phyloP scores from a whole-genome alignment of 2,113 vertebrate species.

The Anser brachyrhynchus region DNA sequence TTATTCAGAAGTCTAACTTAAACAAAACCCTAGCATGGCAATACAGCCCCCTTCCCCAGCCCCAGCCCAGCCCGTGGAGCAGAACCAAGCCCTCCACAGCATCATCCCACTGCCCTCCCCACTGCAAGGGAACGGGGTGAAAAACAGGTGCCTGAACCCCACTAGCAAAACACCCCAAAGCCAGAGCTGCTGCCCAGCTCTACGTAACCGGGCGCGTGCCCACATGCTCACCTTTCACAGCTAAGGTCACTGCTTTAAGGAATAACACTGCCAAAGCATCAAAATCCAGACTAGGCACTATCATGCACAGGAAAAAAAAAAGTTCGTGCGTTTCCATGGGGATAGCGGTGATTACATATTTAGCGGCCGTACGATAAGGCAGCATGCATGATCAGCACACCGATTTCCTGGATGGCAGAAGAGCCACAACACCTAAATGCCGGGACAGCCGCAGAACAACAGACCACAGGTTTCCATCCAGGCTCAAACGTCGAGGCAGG shows the following conservation, averaged over 20 bases:
- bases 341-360: background rate
- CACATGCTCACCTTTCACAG: constrained; percentile 41
- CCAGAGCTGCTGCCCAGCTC: background rate
- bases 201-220: background rate
- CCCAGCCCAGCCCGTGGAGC: background rate
- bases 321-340: constrained; percentile 56
- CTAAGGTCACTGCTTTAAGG: constrained; percentile 25
- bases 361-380: background rate
- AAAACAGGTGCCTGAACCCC: background rate
- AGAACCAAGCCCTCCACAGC: background rate
- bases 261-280: background rate
- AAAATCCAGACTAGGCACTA: background rate
- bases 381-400: background rate
- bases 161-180: background rate
- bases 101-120: background rate
- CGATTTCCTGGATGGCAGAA: background rate
- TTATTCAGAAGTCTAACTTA: background rate
- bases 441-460: background rate
- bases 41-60: background rate
- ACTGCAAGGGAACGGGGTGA: background rate
- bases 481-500: accelerated
- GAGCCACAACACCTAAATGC: background rate
- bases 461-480: background rate
- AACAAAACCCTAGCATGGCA: background rate
- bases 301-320: background rate